These are phyloP conservation scores for Xenentodon cancila DNA, from an alignment of 2,797 vertebrate species.

Conservation along the genomic window DNA sequence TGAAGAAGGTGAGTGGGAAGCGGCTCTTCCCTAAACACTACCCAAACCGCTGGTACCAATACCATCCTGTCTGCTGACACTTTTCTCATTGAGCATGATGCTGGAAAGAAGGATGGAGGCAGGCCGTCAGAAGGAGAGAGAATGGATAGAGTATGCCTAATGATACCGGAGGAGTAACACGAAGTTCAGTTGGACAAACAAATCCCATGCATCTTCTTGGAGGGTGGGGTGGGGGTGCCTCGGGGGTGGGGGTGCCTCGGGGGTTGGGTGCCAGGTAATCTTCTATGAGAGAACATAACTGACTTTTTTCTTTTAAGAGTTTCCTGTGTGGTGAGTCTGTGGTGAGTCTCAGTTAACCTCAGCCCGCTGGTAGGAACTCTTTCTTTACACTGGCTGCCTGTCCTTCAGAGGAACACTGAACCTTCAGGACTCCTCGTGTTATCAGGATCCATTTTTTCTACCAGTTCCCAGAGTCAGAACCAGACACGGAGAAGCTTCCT, in stretches of 20 bases:
- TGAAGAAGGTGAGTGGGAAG: conserved; percentile 59
- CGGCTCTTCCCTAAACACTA: conserved; percentile 58
- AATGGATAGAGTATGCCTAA: conserved; percentile 34
- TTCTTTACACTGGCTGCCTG: too few relatives aligned
- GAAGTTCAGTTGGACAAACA: conserved; percentile 33
- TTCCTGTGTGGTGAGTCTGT: too few relatives aligned
- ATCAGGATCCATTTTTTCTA: too few relatives aligned
- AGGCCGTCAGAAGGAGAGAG: conserved; percentile 15
- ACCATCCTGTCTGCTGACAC: conserved; percentile 10
- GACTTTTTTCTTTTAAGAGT: too few relatives aligned
- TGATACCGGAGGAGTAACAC: conserved; percentile 35
- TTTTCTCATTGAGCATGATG: conserved; percentile 21
- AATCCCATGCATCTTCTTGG: conserved; percentile 47
- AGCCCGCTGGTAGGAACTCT: too few relatives aligned
- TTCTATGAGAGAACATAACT: conserved; percentile 21
- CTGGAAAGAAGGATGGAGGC: conserved; percentile 16
- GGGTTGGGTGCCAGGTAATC: conserved; percentile 38
- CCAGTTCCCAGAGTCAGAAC: too few relatives aligned
- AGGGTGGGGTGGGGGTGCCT: too few relatives aligned
- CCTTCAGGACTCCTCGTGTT: too few relatives aligned
- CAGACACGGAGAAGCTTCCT: too few relatives aligned
- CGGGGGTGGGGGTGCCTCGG: too few relatives aligned
- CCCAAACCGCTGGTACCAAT: conserved; percentile 1
- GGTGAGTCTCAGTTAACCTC: too few relatives aligned
- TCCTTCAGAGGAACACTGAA: too few relatives aligned